phyloP scores from a whole-genome alignment of 2,113 vertebrate genomes.

The Mustelus asterias region DNA sequence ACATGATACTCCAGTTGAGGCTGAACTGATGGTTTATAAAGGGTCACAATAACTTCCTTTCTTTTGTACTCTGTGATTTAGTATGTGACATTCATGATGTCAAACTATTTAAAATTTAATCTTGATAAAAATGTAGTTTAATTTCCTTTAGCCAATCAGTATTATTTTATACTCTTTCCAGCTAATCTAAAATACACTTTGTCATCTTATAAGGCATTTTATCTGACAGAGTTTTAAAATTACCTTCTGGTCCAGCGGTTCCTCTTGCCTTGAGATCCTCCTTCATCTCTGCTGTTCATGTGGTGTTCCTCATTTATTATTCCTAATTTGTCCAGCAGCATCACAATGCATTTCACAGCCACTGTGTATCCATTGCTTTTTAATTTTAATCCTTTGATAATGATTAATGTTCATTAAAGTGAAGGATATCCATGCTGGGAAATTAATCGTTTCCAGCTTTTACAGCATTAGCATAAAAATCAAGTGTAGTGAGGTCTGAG shows the following conservation, averaged over 20 bases:
- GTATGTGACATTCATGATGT: background rate
- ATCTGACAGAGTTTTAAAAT: background rate
- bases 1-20: too few relatives aligned
- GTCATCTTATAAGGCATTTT: background rate
- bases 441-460: background rate
- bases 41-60: too few relatives aligned
- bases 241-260: background rate
- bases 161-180: background rate
- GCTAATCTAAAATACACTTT: background rate
- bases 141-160: background rate
- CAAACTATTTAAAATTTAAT: background rate
- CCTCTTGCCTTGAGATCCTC: background rate
- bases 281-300: background rate
- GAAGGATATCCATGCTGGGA: background rate
- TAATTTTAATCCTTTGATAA: background rate
- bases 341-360: background rate
- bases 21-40: too few relatives aligned
- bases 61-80: background rate
- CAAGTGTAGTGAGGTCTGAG: background rate
- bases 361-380: background rate
- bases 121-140: background rate
- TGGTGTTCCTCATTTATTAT: background rate
- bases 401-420: background rate
- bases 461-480: background rate
- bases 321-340: background rate